These are phyloP conservation scores for Myiozetetes cayanensis DNA, from an alignment of 2,113 vertebrate species.

Conservation along the genomic window DNA sequence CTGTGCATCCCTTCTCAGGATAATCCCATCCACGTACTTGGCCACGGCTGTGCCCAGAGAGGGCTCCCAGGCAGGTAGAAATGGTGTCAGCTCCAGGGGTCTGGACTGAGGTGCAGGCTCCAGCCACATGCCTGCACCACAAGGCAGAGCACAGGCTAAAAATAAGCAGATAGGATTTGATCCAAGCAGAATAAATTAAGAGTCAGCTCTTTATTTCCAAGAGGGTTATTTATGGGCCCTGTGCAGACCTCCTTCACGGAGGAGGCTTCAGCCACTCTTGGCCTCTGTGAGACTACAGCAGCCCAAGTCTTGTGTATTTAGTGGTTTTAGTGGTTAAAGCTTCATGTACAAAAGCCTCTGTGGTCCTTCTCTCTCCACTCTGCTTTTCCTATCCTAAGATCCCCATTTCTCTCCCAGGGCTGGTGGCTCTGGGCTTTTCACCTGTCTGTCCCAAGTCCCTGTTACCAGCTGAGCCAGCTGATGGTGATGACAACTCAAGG, in stretches of 20 bases:
- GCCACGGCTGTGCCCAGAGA: neutral
- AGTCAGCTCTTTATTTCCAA: neutral
- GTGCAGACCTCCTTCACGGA: neutral
- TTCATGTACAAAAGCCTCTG: neutral
- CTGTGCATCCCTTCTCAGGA: neutral
- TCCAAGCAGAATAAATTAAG: neutral
- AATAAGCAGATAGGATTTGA: conserved; percentile 18
- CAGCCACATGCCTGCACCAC: neutral
- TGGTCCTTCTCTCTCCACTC: neutral
- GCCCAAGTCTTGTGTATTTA: neutral
- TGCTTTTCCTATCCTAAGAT: neutral
- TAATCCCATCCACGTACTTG: neutral
- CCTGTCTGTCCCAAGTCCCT: neutral
- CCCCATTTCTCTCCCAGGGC: neutral
- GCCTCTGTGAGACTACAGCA: neutral
- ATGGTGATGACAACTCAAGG: neutral
- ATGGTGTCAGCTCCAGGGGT: neutral
- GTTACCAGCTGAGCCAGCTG: neutral
- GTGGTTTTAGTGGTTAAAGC: neutral
- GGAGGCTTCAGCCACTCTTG: neutral
- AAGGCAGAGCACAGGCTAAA: neutral
- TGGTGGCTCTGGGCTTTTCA: neutral
- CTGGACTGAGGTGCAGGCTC: neutral
- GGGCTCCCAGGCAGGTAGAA: neutral
- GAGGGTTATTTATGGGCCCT: conserved; percentile 7